A percentile compares a stretch with the other conserved stretches of the same genome.
Conservation (phyloP, 2,888 invertebrate species). For the Ophioninae sp. region DNA sequence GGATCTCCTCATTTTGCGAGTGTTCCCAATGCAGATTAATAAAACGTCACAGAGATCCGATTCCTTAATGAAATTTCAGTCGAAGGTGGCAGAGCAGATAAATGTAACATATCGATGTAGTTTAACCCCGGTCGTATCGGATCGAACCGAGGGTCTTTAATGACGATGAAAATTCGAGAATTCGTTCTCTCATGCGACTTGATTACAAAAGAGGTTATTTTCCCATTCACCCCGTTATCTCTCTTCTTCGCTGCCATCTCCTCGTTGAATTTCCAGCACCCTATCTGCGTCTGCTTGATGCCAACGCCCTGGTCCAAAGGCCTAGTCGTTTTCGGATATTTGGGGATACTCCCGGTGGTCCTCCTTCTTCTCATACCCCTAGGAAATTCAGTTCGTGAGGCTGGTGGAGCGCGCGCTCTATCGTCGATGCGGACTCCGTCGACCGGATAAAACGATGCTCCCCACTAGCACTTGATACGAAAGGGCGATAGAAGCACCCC, state of each 20-base stretch:
- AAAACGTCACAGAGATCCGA: background rate
- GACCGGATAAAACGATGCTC: conserved; percentile 36
- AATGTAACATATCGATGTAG: background rate
- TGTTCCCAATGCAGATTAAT: no score
- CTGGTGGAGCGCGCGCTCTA: conserved; percentile 10
- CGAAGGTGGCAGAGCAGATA: background rate
- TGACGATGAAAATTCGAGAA: conserved; percentile 57
- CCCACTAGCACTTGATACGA: conserved; percentile 54
- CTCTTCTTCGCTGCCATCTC: background rate
- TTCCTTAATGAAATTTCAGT: background rate
- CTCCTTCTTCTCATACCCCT: conserved; percentile 17
- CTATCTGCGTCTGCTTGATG: conserved; percentile 3
- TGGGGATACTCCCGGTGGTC: conserved; percentile 6
- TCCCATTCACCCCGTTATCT: conserved; percentile 22
- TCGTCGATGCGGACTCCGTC: conserved; percentile 46
- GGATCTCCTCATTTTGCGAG: no score
- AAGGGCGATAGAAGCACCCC: conserved; percentile 57
- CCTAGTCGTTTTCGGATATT: conserved; percentile 35
- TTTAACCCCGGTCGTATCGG: background rate
- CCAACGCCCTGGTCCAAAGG: conserved; percentile 35
- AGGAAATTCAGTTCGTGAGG: conserved; percentile 33
- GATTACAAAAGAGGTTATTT: conserved; percentile 29
- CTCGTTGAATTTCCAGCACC: conserved; percentile 24
- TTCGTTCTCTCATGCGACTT: conserved; percentile 15
- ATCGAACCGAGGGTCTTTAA: conserved; percentile 59